Evolutionary conservation across 2,888 invertebrate species (phyloP).

Genomic region (Sphinx pinastri): DNA sequence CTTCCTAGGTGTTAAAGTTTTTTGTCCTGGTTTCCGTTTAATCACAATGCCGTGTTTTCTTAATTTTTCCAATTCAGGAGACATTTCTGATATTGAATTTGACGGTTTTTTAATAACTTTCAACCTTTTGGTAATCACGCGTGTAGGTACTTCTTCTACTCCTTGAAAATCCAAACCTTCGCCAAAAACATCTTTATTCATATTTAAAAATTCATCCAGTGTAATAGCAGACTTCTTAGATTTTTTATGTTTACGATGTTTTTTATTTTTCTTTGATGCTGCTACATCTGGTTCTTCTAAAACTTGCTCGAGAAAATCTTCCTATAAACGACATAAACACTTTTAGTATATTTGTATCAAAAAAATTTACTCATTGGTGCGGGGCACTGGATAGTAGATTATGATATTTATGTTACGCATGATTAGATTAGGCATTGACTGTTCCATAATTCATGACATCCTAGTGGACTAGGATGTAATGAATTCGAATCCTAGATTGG

Average conservation of each 20-base stretch:
- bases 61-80: conserved; percentile 68
- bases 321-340: conserved; percentile 53
- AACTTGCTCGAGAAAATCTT: conserved; percentile 67
- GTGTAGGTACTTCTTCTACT: conserved; percentile 76
- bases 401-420: no score
- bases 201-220: conserved; percentile 76
- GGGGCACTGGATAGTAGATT: no score
- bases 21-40: conserved; percentile 56
- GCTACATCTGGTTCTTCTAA: conserved; percentile 60
- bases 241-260: conserved; percentile 77
- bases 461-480: no score
- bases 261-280: conserved; percentile 62
- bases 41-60: conserved; percentile 73
- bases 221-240: conserved; percentile 76
- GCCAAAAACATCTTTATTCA: conserved; percentile 80
- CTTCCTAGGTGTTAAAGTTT: conserved; percentile 12
- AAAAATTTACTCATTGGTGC: no score
- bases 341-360: not conserved
- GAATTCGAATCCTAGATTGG: no score
- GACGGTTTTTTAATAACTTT: conserved; percentile 55
- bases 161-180: conserved; percentile 76
- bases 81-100: conserved; percentile 46
- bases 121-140: conserved; percentile 65
- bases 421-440: no score
- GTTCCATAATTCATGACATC: no score